These are phyloP conservation scores for Podabrus alpinus DNA, from an alignment of 2,888 invertebrate genomes.

Conservation along the genomic window DNA sequence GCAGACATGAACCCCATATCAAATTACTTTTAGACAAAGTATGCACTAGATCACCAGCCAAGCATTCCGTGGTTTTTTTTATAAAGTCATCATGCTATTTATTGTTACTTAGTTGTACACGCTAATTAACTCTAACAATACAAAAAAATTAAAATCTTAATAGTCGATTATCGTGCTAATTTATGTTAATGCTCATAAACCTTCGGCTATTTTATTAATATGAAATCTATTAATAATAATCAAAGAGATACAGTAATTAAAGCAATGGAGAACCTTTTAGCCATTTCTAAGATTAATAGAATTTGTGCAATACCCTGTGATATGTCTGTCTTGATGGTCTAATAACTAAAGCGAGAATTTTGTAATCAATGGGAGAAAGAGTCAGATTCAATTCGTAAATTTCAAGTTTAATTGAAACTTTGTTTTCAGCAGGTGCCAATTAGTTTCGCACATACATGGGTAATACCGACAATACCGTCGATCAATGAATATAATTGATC, in stretches of 20 bases:
- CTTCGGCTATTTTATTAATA: neutral
- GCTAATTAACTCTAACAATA: neutral
- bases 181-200: neutral
- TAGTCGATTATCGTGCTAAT: neutral
- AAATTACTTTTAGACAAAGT: conserved; percentile 26
- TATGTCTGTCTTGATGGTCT: neutral
- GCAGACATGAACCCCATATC: conserved; percentile 24
- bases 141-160: neutral
- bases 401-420: neutral
- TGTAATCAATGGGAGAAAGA: neutral
- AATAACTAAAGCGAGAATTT: neutral
- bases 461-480: neutral
- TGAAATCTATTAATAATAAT: neutral
- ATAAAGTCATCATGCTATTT: conserved; percentile 1
- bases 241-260: neutral
- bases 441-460: neutral
- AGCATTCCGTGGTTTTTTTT: conserved; percentile 6
- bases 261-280: neutral
- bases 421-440: neutral
- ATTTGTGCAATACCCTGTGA: neutral
- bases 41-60: conserved; percentile 11
- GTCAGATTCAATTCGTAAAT: neutral
- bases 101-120: neutral
- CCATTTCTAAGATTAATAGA: neutral
- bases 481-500: neutral